Evolutionary conservation across 2,113 vertebrate species (phyloP).

Genomic region (Otis tarda): DNA sequence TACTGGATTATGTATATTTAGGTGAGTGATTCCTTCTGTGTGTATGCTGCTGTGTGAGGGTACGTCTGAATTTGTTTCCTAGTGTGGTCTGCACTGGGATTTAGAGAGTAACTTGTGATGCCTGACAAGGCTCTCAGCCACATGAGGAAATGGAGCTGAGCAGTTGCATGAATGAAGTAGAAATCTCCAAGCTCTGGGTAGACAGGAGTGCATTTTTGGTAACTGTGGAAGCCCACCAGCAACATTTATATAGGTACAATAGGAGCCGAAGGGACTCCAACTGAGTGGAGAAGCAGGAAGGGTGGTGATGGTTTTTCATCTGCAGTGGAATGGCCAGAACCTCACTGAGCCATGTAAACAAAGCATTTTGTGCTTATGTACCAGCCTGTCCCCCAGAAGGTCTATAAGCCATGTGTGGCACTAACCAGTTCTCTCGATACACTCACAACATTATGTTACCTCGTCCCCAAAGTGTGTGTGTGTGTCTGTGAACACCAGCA

Average conservation of each 20-base stretch:
- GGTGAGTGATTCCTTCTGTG: background rate
- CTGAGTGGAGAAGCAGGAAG: background rate
- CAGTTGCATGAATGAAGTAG: background rate
- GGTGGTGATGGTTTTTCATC: background rate
- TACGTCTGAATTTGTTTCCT: background rate
- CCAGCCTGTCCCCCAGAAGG: background rate
- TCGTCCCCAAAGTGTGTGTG: no score
- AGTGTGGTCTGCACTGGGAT: background rate
- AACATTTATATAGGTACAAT: background rate
- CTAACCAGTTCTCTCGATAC: background rate
- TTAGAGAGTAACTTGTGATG: background rate
- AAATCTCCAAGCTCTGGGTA: background rate
- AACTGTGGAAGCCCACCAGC: background rate
- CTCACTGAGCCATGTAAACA: background rate
- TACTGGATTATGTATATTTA: background rate
- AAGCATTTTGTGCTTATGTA: background rate
- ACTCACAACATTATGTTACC: background rate
- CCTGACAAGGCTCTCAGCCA: background rate
- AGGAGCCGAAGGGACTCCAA: no score
- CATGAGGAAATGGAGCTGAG: background rate
- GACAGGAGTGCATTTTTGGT: background rate
- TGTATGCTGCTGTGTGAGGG: background rate
- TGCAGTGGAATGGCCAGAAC: background rate
- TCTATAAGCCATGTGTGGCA: background rate
- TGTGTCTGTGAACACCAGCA: background rate